Evolutionary conservation across 2,113 vertebrate genomes (phyloP), one percentile per base, ranked within the genome.

Genomic region (Pampusana beccarii): DNA sequence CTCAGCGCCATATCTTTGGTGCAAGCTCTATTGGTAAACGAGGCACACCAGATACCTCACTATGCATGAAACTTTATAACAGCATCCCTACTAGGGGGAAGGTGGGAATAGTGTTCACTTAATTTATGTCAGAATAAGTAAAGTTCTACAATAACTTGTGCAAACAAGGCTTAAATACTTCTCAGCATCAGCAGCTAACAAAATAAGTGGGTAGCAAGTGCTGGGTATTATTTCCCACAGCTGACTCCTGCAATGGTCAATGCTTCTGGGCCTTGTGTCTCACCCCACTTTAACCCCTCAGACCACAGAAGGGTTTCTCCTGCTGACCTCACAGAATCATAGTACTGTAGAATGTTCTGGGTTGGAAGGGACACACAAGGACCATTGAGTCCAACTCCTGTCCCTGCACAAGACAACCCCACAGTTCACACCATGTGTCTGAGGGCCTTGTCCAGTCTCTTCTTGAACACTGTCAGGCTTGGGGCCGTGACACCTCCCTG

Each of bases 161-260:
- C 61, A 74, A 64, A 74, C 88, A 81, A 66, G 36, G 29, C 50
- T 62, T 23, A 61, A 80, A 80, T 34, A 34, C 17, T 33, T 56
- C 15, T 72, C 34, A 65, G 40, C 44, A 74, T 28, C 56, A 86
- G 36, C 38, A 46, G 44, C 7, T 58, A 57, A n/a, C 12, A 26
- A 18, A 54, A 0, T 29, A 16, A 69, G 29, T 6, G 31, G 5
- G 33, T 3, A 64, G 54, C 38, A 36, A 54, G 46, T 0, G 0
- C 3, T 58, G 25, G 13, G 25, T 23, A 1, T 33, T 50, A 1
- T 21, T 66, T 31, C 62, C 31, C 53, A 38, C 8, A 33, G 51
- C 50, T 33, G 61, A 8, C 6, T 57, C 60, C 56, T 53, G 23
- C 7, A 11, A 20, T 0, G 1, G 14, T 5, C 44, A 7, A 0